Percentiles rank a stretch among this genome's conserved stretches.
Conservation (phyloP, 1,140 invertebrate genomes). For the Sesamia nonagrioides region DNA sequence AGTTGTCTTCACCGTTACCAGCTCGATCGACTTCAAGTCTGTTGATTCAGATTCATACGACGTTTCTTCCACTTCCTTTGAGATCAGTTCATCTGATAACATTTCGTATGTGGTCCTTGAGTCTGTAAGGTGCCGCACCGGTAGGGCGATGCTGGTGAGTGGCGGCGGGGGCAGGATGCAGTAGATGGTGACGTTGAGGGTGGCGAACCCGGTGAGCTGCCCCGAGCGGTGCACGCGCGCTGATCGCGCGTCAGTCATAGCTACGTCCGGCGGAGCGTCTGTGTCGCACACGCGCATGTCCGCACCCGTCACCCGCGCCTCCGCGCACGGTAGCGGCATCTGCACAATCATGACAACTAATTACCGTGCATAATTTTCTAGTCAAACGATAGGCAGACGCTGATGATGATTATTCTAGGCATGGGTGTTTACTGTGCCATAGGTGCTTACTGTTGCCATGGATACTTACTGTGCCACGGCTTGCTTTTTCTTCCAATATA, state of each 20-base stretch:
- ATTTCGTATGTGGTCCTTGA: not conserved
- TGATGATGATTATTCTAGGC: too few species aligned
- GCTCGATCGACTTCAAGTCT: not conserved
- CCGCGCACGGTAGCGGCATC: slow-evolving; percentile 7
- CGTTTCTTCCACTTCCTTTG: not conserved
- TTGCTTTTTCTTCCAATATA: not conserved
- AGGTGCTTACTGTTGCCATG: too few species aligned
- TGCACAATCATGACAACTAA: not conserved
- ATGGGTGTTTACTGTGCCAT: too few species aligned
- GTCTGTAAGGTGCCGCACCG: not conserved
- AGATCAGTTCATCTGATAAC: slow-evolving; percentile 5
- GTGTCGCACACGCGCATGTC: slow-evolving; percentile 4
- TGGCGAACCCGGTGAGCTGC: not conserved
- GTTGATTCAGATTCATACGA: not conserved
- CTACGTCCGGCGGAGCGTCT: slow-evolving; percentile 12
- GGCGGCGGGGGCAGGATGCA: not conserved
- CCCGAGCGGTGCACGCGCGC: slow-evolving; percentile 24
- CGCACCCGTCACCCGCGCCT: slow-evolving; percentile 3
- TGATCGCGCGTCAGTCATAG: not conserved
- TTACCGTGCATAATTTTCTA: too few species aligned
- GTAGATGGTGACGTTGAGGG: slow-evolving; percentile 18
- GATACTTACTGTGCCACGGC: too few species aligned
- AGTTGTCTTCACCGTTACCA: not conserved
- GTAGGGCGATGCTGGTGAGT: too few species aligned
- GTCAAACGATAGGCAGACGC: too few species aligned